Base-by-base conservation (phyloP, 2,888 invertebrate genomes). In the Prosapia bicincta region DNA sequence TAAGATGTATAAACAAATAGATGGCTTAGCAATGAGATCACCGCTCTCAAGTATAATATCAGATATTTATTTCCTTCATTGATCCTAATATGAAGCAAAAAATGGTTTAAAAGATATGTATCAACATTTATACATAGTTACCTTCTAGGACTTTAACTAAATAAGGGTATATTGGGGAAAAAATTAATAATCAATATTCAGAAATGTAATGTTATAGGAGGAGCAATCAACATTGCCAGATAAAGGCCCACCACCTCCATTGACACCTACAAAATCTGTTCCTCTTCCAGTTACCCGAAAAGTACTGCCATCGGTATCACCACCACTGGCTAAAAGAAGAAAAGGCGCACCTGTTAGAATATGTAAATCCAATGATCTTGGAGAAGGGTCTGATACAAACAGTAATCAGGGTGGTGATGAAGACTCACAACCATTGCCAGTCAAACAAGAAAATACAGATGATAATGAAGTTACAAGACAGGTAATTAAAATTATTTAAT, bases 271-370 rank as follows among this genome's bases (percentile, higher is more conserved):
- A 26, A 69, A 69, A 65, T 23, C 74, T 20, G 65, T 65, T 15
- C 13, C 54, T 20, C 54, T 71, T 69, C 76, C 76, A 26, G n/a
- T n/a, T n/a, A 13, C 70, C 13, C 20, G 66, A 10, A 73, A 73
- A 67, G 26, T 68, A 23, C 67, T 67, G 23, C 70, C 72, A 26
- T 73, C 76, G 0, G 68, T 67, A 13, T 76, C 76, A 20, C 76
- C 76, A 7, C 72, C 76, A 1, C 77, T 79, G 0, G 72, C 73
- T 1, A 82, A 82, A 72, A 77, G 82, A 72, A 80, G 80, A 77
- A 81, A 81, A 76, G 78, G 80, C 7, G 79, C 80, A 23, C 82
- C 82, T 5, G 79, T 79, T 26, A 73, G 80, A 38, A 79, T 80
- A 43, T 78, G 79, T 25, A 80, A 80, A 54, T 77, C 77, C 10